phyloP scores from a whole-genome alignment of 2,888 invertebrate genomes.

The Crematogaster levior region DNA sequence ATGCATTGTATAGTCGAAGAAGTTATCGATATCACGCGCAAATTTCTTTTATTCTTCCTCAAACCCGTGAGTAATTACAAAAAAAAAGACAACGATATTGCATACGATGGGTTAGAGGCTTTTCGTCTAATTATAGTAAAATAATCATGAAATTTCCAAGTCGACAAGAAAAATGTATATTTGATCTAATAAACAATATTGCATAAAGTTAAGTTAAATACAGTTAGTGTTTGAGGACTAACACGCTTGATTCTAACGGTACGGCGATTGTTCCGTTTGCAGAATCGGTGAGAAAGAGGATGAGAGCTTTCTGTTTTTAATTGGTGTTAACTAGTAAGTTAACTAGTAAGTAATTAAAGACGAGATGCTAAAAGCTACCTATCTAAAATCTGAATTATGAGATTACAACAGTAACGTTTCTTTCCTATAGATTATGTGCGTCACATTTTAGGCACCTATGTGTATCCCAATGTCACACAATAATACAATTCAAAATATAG shows the following conservation, averaged over 20 bases:
- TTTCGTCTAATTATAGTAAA: background rate
- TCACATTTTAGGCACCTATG: too few species aligned
- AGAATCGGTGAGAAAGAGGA: conserved; percentile 43
- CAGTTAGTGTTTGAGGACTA: conserved; percentile 15
- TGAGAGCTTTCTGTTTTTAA: conserved; percentile 31
- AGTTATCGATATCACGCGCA: background rate
- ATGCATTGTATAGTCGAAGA: background rate
- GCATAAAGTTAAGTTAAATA: conserved; percentile 16
- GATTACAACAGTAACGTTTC: background rate
- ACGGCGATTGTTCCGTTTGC: conserved; percentile 35
- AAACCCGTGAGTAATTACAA: background rate
- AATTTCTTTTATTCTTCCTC: background rate
- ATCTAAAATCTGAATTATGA: conserved; percentile 12
- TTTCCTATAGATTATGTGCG: background rate
- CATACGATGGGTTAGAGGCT: background rate
- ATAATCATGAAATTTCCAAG: background rate
- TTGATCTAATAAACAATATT: background rate
- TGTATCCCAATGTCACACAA: background rate
- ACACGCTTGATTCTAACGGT: conserved; percentile 33
- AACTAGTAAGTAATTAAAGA: conserved; percentile 38
- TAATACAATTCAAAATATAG: background rate
- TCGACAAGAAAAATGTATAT: background rate
- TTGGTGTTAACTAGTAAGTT: conserved; percentile 17
- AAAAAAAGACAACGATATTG: background rate
- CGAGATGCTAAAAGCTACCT: background rate